Conservation (phyloP, 2,797 vertebrate species). For the Typhlichthys subterraneus region DNA sequence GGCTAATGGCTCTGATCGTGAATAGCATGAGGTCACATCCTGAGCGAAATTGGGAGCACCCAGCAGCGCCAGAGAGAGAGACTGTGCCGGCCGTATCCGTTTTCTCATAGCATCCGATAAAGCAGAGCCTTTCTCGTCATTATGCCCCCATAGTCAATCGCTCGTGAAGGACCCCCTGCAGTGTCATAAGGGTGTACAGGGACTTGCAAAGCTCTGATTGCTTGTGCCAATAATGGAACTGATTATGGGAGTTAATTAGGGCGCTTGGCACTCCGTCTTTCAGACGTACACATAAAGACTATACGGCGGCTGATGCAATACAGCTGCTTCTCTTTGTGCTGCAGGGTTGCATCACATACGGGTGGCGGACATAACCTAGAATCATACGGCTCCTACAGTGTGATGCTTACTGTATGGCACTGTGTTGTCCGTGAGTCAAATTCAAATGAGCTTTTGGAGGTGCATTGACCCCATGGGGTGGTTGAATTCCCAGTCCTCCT, state of each 20-base stretch:
- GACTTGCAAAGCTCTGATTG: constrained; percentile 57
- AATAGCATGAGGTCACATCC: constrained; percentile 32
- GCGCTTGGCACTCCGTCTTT: constrained; percentile 32
- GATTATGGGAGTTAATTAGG: constrained; percentile 69
- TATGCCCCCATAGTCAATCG: constrained; percentile 47
- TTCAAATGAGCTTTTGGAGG: constrained; percentile 33
- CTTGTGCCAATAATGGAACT: constrained; percentile 56
- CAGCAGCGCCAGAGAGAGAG: constrained; percentile 51
- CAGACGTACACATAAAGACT: constrained; percentile 42
- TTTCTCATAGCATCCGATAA: constrained; percentile 55
- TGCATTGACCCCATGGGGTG: constrained; percentile 44
- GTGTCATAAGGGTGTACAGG: constrained; percentile 54
- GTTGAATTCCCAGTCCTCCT: constrained; percentile 35
- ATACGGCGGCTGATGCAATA: constrained; percentile 44
- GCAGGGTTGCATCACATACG: constrained; percentile 38
- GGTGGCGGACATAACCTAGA: constrained; percentile 23
- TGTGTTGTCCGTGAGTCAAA: constrained; percentile 29
- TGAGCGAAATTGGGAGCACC: constrained; percentile 21
- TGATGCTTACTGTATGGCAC: constrained; percentile 17
- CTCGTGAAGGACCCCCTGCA: constrained; percentile 52
- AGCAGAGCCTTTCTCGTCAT: constrained; percentile 49
- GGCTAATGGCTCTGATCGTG: constrained; percentile 31
- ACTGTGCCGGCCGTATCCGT: constrained; percentile 51
- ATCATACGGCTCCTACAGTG: constrained; percentile 26
- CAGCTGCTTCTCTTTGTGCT: constrained; percentile 20